Base-by-base conservation (phyloP, 2,888 invertebrate species). In the Suillia variegata region DNA sequence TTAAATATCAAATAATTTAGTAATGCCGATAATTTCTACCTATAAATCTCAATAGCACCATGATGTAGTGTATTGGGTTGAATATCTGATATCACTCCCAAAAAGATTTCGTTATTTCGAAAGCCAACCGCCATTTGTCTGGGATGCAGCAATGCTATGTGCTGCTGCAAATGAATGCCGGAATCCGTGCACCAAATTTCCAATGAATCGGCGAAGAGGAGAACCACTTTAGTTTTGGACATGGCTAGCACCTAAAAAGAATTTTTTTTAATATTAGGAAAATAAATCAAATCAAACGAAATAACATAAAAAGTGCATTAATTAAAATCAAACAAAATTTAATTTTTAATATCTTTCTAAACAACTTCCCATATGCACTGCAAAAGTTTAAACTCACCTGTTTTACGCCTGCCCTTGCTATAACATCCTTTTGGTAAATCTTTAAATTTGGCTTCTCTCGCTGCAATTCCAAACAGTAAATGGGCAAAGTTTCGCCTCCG, bases 1-100 rank as follows among this genome's bases (percentile, higher is more conserved):
- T 38, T 4, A 38, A 38, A 38, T 10, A 38, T 10, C 10, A 38
- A 38, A 10, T 38, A 38, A 12, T 6, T n/a, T n/a, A n/a, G n/a
- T n/a, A n/a, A n/a, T n/a, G n/a, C n/a, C n/a, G n/a, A n/a, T n/a
- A 24, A 12, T 47, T 21, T n/a, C 34, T 59, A 73, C 79, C 75
- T 75, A 62, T 75, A 82, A 48, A 82, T 75, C 20, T 75, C 70
- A 2, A 81, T 65, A 2, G 66, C 62, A 1, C 72, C 73, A 38
- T 64, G 54, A 33, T 70, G 67, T 48, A 74, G 59, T 0, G 70
- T 62, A 24, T 64, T 70, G 17, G 62, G 60, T 56, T 51, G 61
- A 22, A 47, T 62, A 55, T 61, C 64, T 10, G 57, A 66, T 33
- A 76, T 55, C 0, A 78, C 54, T 1, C 77, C 80, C 33, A 81